phyloP scores from a whole-genome alignment of 2,797 vertebrate genomes.

The Brachymystax lenok region DNA sequence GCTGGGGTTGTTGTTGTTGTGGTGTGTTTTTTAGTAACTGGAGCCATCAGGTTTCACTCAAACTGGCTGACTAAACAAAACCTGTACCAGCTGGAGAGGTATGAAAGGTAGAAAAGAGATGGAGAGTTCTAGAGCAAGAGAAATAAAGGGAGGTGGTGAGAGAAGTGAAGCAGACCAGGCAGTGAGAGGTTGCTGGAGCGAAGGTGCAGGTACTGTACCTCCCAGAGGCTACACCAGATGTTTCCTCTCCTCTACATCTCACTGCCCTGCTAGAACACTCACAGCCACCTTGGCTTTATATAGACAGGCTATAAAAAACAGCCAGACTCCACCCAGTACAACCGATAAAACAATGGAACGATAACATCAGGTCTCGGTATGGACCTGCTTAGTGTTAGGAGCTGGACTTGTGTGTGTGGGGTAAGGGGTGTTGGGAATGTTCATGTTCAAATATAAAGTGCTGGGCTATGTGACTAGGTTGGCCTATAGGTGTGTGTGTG shows the following conservation, averaged over 20 bases:
- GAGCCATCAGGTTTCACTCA: neutral
- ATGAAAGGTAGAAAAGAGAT: neutral
- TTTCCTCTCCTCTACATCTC: constrained; percentile 48
- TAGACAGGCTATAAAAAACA: constrained; percentile 5
- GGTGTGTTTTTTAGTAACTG: neutral
- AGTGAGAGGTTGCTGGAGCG: constrained; percentile 53
- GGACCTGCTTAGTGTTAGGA: constrained; percentile 41
- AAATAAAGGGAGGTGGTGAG: constrained; percentile 12
- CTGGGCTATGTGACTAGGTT: constrained; percentile 18
- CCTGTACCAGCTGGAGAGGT: neutral
- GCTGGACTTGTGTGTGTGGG: no score
- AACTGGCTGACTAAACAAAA: neutral
- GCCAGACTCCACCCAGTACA: neutral
- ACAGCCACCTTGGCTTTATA: constrained; percentile 21
- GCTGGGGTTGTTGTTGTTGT: constrained; percentile 20
- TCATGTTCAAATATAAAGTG: neutral
- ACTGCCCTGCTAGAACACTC: constrained; percentile 1
- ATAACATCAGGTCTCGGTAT: constrained; percentile 21
- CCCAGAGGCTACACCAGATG: constrained; percentile 68
- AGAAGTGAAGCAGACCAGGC: constrained; percentile 22
- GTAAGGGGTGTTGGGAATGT: neutral
- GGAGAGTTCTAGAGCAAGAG: neutral
- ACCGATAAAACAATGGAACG: neutral
- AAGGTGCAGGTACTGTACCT: constrained; percentile 55
- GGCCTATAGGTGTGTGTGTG: constrained; percentile 1